These are phyloP conservation scores for Sarcophilus harrisii DNA, from an alignment of 2,797 vertebrate genomes.

Conservation along the genomic window DNA sequence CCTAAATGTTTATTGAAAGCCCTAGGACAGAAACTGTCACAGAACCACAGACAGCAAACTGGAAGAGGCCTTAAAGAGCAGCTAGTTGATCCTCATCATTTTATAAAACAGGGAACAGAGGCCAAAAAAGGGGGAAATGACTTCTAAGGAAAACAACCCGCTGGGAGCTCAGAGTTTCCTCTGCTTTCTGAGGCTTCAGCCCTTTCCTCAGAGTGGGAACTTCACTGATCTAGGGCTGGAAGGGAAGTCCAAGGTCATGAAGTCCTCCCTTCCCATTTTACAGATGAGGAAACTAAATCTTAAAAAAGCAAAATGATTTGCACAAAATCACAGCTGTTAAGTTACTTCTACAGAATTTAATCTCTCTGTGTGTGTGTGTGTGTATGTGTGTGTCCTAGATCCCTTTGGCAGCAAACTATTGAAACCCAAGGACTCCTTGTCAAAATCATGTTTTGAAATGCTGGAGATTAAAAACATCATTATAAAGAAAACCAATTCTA, in stretches of 20 bases:
- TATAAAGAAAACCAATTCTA: not conserved
- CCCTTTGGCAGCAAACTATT: not conserved
- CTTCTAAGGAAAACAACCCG: not conserved
- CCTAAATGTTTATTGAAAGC: not conserved
- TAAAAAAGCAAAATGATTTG: not conserved
- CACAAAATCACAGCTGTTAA: not conserved
- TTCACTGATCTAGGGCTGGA: not conserved
- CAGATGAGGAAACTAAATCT: not conserved
- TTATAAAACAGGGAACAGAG: not conserved
- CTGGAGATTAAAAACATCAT: not conserved
- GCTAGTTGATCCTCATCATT: too few relatives aligned
- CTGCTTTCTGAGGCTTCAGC: not conserved
- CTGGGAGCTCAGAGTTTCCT: not conserved
- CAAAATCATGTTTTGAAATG: not conserved
- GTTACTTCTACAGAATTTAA: too few relatives aligned
- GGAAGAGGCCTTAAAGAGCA: not conserved
- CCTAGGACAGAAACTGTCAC: not conserved
- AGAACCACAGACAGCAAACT: not conserved
- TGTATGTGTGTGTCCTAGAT: too few relatives aligned
- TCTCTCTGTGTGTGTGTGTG: not conserved
- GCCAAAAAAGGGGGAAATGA: not conserved
- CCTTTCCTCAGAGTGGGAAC: not conserved
- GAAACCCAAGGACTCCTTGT: not conserved
- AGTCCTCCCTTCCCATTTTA: not conserved
- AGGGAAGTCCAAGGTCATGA: not conserved